Evolutionary conservation across 2,888 invertebrate species (phyloP).

Genomic region (Drosophila meridiana): DNA sequence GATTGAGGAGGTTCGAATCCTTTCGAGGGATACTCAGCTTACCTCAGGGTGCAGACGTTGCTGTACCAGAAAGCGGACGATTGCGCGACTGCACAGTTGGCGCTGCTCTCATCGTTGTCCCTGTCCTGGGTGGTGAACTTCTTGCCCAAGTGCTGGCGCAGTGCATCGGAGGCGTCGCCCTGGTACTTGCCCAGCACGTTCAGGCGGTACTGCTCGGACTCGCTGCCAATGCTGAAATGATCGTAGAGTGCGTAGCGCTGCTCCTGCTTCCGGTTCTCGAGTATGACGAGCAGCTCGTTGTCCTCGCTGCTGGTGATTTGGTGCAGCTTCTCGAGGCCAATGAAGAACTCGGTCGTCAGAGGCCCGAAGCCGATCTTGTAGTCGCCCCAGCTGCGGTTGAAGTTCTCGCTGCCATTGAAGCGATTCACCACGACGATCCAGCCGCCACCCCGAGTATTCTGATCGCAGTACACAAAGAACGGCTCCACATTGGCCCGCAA

Average conservation of each 20-base stretch:
- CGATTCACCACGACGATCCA: conserved; percentile 67
- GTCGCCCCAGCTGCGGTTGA: conserved; percentile 68
- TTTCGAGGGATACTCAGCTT: neutral
- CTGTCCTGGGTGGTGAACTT: conserved; percentile 63
- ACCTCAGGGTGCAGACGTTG: conserved; percentile 60
- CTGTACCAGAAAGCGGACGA: conserved; percentile 67
- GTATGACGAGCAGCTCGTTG: conserved; percentile 56
- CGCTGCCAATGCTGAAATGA: conserved; percentile 62
- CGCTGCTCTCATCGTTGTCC: conserved; percentile 51
- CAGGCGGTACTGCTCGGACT: conserved; percentile 61
- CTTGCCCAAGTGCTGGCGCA: conserved; percentile 58
- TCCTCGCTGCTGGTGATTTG: conserved; percentile 57
- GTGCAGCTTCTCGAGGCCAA: conserved; percentile 66
- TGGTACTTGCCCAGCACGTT: conserved; percentile 56
- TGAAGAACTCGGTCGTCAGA: conserved; percentile 55
- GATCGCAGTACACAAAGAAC: conserved; percentile 65
- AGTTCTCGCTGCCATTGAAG: conserved; percentile 55
- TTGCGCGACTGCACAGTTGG: conserved; percentile 54
- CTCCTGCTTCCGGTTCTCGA: conserved; percentile 63
- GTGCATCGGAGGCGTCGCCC: conserved; percentile 63
- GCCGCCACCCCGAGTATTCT: conserved; percentile 62
- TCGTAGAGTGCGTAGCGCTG: conserved; percentile 60
- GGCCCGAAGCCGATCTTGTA: conserved; percentile 65
- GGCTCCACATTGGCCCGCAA: conserved; percentile 37
- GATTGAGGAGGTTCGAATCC: neutral